Evolutionary conservation across 1,140 invertebrate species (phyloP).

Genomic region (Dolichoris vasculosae): DNA sequence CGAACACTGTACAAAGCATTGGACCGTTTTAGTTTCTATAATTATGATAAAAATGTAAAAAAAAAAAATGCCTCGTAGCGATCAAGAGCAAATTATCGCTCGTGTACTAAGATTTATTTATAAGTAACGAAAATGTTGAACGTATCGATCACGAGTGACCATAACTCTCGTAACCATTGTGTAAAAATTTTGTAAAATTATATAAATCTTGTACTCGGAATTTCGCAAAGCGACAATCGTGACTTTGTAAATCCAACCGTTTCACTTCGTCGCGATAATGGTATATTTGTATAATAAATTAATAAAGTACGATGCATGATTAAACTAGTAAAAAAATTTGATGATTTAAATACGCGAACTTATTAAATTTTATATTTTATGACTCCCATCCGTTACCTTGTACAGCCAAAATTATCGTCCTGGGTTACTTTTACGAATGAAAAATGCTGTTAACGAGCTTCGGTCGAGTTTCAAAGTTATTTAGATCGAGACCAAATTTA

Average conservation of each 20-base stretch:
- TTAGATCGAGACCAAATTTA: neutral
- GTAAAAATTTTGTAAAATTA: no score
- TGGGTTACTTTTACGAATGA: neutral
- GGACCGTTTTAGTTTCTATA: no score
- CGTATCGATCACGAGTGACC: no score
- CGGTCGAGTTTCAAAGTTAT: neutral
- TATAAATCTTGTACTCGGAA: no score
- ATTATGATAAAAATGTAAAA: no score
- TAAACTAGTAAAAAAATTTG: neutral
- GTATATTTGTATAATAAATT: constrained; percentile 9
- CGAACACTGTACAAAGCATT: neutral
- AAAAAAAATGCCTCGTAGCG: no score
- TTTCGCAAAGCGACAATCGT: neutral
- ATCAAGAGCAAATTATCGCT: no score
- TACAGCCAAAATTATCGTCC: neutral
- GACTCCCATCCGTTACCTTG: neutral
- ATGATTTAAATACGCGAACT: neutral
- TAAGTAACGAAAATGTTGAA: no score
- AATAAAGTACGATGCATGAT: neutral
- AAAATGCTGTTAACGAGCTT: neutral
- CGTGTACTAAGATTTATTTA: no score
- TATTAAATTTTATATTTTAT: constrained; percentile 1
- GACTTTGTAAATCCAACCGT: neutral
- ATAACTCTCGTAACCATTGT: no score
- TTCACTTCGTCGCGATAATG: neutral